phyloP scores from a whole-genome alignment of 2,888 invertebrate genomes.

The Anthrax anthrax region DNA sequence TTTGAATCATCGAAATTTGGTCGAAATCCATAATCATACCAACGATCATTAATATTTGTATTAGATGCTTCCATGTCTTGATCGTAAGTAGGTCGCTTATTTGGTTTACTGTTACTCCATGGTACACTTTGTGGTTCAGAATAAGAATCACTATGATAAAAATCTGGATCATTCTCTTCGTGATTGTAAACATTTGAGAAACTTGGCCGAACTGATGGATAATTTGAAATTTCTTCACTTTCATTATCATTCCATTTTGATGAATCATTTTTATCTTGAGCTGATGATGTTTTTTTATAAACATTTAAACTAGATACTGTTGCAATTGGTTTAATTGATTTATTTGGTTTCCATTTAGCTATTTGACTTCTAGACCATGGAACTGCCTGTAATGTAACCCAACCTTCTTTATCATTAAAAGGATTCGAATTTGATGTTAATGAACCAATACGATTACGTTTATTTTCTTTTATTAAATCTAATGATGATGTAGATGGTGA shows the following conservation, averaged over 20 bases:
- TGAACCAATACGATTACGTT: conserved; percentile 13
- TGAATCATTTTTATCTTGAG: background rate
- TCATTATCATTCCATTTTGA: conserved; percentile 3
- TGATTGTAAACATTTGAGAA: background rate
- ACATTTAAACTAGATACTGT: conserved; percentile 12
- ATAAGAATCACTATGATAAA: background rate
- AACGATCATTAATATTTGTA: conserved; percentile 5
- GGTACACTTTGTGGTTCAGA: background rate
- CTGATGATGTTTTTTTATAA: conserved; percentile 1
- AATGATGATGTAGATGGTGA: background rate
- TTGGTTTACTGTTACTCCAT: conserved; percentile 3
- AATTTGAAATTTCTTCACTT: background rate
- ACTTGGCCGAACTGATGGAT: conserved; percentile 2
- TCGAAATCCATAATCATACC: conserved; percentile 10
- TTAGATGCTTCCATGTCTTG: conserved; percentile 4
- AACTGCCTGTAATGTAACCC: conserved; percentile 63
- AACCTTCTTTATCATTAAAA: conserved; percentile 52
- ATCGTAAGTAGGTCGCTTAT: background rate
- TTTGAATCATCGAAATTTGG: conserved; percentile 6
- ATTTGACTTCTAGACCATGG: conserved; percentile 70
- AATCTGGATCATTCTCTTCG: background rate
- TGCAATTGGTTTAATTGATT: conserved; percentile 39
- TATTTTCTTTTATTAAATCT: conserved; percentile 20
- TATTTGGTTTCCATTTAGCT: conserved; percentile 59
- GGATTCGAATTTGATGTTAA: background rate